Base-by-base conservation (phyloP, 1,140 invertebrate genomes). In the Idris sp. region DNA sequence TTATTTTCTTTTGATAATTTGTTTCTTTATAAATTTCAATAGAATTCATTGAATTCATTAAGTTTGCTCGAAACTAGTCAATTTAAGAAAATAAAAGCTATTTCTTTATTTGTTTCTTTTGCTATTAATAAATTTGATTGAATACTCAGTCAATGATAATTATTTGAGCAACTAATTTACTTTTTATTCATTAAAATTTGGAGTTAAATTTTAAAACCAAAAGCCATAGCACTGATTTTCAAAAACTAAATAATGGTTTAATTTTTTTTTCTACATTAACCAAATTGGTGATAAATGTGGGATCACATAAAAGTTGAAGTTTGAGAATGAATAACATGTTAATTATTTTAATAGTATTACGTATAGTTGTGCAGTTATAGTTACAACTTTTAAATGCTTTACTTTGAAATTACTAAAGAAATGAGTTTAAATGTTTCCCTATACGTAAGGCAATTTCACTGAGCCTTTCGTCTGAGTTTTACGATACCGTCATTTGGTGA, bases 381-480 rank as follows among this genome's bases (percentile, higher is more conserved):
- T 61, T 26, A n/a, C n/a, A n/a, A n/a, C 49, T 62, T 56, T 43
- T 38, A 48, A 67, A 30, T 48, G 48, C 38, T 73, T 73, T 33
- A 54, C 53, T 68, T 61, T 40, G 41, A 51, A 74, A 68, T 74
- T 74, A 74, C 64, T 64, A 69, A 64, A 64, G 54, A 69, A 68
- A 74, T 64, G 69, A 62, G 64, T 68, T 64, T 51, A 46, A 74
- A 62, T 62, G 72, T 51, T 62, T 56, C 36, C 30, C 35, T 62
- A 53, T 49, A 74, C 61, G 54, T 61, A 54, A 30, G 25, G 62
- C 62, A 74, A 74, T 74, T 74, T 18, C 35, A 48, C 25, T 44
- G 59, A 65, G 56, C 71, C 62, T 48, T 74, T 74, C 72, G 61
- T 61, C 54, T 58, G 58, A 64, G 58, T 75, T 75, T 75, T 75